Evolutionary conservation across 2,888 invertebrate species (phyloP), one percentile per base, ranked within the genome.

Genomic region (Philaethria dido): DNA sequence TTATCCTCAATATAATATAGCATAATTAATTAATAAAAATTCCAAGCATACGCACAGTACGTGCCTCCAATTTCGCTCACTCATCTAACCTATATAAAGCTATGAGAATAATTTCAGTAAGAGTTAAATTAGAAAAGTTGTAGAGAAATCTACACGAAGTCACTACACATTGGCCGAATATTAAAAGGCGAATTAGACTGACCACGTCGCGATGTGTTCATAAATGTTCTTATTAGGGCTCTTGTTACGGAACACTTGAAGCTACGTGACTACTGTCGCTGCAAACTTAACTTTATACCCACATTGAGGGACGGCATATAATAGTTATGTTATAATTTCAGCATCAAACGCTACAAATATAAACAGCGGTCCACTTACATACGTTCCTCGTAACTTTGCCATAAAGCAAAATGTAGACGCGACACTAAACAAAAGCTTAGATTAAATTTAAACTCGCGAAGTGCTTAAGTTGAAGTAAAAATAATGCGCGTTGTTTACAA

Each of bases 181-280:
- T 88, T 87, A 89, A 89, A 86, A 85, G 83, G 80, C 79, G 79
- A 86, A 87, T 88, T 88, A 86, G 80, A 84, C 80, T 80, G 81
- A 82, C 80, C 86, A 84, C 81, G 82, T 77, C 74, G 78, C 81
- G 74, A 82, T 81, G 79, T 78, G 82, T 80, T 79, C 84, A 83
- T 85, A 86, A 85, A 88, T 84, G 85, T 80, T 81, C 84, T 81
- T 85, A 85, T 86, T 84, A 84, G 77, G 78, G 75, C 74, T 76
- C 77, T 84, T 78, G 77, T 75, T 74, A 74, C 70, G 74, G 75
- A 77, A 73, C 77, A 80, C 80, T 84, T 78, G 76, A 76, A 72
- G 73, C 75, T 78, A 81, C 81, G 82, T 83, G 83, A 81, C 78
- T 70, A 63, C 65, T 66, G 68, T 62, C 11, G 69, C 71, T 73